phyloP scores from a whole-genome alignment of 2,797 vertebrate species.

The Bufotes viridis region DNA sequence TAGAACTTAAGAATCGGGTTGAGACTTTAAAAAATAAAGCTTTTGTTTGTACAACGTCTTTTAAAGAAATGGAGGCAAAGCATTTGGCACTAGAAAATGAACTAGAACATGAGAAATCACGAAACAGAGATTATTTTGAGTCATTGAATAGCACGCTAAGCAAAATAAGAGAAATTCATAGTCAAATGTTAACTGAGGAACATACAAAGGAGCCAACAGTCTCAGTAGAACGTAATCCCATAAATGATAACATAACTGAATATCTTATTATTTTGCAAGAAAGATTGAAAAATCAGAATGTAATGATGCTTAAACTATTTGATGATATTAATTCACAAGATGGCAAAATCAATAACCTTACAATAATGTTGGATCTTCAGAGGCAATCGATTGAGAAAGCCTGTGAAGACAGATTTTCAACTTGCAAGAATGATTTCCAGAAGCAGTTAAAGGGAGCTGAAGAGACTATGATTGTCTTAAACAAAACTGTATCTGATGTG shows the following conservation, averaged over 20 bases:
- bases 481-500: slow-evolving; percentile 73
- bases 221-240: slow-evolving; percentile 48
- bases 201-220: slow-evolving; percentile 45
- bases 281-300: slow-evolving; percentile 72
- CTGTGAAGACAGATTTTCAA: slow-evolving; percentile 73
- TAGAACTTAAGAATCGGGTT: slow-evolving; percentile 72
- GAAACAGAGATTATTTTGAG: slow-evolving; percentile 69
- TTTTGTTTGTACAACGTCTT: slow-evolving; percentile 68
- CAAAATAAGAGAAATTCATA: slow-evolving; percentile 71
- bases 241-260: slow-evolving; percentile 67
- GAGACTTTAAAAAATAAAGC: slow-evolving; percentile 71
- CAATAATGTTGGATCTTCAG: slow-evolving; percentile 69
- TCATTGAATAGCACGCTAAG: slow-evolving; percentile 74
- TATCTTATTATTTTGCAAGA: slow-evolving; percentile 69
- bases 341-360: slow-evolving; percentile 75
- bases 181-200: slow-evolving; percentile 67
- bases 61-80: slow-evolving; percentile 74
- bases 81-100: slow-evolving; percentile 71
- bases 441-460: slow-evolving; percentile 69
- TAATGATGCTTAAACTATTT: slow-evolving; percentile 73
- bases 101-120: slow-evolving; percentile 68
- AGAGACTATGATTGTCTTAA: slow-evolving; percentile 70
- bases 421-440: slow-evolving; percentile 71
- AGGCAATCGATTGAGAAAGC: slow-evolving; percentile 66
- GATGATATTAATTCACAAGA: slow-evolving; percentile 74